These are phyloP conservation scores for Acleris laterana DNA, from an alignment of 2,888 invertebrate species.

Conservation along the genomic window DNA sequence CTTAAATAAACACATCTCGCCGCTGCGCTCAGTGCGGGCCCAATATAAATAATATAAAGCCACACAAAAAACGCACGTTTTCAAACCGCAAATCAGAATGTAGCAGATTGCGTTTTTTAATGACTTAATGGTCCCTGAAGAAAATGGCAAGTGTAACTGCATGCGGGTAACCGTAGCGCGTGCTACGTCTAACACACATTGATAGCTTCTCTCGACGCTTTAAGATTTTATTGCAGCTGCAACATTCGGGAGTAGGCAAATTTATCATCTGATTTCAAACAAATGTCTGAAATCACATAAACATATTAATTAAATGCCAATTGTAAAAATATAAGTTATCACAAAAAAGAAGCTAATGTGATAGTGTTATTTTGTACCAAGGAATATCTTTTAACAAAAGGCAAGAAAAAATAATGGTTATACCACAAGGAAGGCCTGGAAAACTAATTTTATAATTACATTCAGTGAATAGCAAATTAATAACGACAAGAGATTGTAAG, in stretches of 20 bases:
- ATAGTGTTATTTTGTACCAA: conserved; percentile 12
- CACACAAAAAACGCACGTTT: too few species aligned
- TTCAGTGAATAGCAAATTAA: conserved; percentile 32
- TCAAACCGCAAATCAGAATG: too few species aligned
- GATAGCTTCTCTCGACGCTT: not conserved
- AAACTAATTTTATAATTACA: conserved; percentile 19
- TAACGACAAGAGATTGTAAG: conserved; percentile 8
- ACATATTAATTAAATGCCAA: conserved; percentile 16
- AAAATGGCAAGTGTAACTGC: too few species aligned
- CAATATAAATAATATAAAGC: too few species aligned
- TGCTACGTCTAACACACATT: too few species aligned
- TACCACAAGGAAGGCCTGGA: conserved; percentile 13
- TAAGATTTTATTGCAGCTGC: not conserved
- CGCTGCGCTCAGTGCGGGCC: too few species aligned
- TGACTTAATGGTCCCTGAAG: too few species aligned
- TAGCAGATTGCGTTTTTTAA: too few species aligned
- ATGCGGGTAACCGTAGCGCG: too few species aligned
- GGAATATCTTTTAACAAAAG: conserved; percentile 34
- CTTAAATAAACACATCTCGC: too few species aligned
- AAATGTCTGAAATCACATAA: conserved; percentile 18
- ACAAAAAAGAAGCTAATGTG: conserved; percentile 4
- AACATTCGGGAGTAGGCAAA: conserved; percentile 11
- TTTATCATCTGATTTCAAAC: conserved; percentile 6
- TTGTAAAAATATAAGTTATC: conserved; percentile 14
- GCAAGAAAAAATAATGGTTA: conserved; percentile 10